Evolutionary conservation across 2,113 vertebrate species (phyloP), one percentile per base, ranked within the genome.

Genomic region (Heterotilapia buettikoferi): DNA sequence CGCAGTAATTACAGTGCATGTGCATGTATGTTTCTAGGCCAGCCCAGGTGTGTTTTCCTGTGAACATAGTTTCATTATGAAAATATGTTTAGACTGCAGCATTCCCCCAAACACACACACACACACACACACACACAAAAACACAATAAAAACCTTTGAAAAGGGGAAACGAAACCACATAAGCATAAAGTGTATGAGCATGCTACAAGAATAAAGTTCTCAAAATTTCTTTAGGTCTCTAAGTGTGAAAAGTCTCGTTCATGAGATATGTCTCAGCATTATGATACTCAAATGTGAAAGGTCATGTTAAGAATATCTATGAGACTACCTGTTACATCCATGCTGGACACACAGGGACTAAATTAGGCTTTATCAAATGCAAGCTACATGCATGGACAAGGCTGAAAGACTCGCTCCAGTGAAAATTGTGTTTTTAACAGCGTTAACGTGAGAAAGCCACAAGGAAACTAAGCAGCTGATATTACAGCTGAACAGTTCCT

Each of bases 1-100:
- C 86, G 88, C 95, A 87, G 92, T 93, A 95, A 93, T 95, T 91
- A 94, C 84, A 94, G 92, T 79, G 80, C 14, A 7, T 89, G 88
- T 85, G 90, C 82, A 14, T 86, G 73, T 86, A 56, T 86, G 84
- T 88, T 85, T 93, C 76, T 91, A 89, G 82, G 86, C 86, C 85
- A 92, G 54, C 83, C 80, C 88, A 89, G 87, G 92, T 91, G 90
- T 88, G 90, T 86, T 59, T 85, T 63, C 83, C 80, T 43, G 79
- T 71, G 81, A 24, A 45, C 68, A 66, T 31, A 33, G 63, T 87
- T 86, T 38, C 36, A 26, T 47, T 56, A 47, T 88, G 54, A 90
- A 71, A 80, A 53, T 76, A 81, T 53, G 45, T 59, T 33, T 33
- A 45, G 45, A 56, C n/a, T 80, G 57, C 16, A 52, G 21, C 2